Evolutionary conservation across 2,113 vertebrate genomes (phyloP).

Genomic region (Sturnus vulgaris): DNA sequence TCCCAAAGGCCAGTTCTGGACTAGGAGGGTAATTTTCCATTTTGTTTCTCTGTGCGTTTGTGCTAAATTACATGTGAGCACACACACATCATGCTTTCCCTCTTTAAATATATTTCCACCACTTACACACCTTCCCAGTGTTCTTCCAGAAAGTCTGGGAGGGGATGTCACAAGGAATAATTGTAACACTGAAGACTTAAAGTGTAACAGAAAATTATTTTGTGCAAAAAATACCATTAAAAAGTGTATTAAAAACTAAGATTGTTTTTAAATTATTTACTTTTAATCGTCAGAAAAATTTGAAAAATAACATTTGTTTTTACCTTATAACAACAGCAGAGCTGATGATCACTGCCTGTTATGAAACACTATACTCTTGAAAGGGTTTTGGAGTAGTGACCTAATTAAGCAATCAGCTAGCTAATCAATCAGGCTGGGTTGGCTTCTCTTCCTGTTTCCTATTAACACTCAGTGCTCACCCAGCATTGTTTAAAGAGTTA

Average conservation of each 20-base stretch:
- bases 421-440: not conserved
- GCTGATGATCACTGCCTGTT: not conserved
- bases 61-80: not conserved
- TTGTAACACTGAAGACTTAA: not conserved
- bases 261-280: not conserved
- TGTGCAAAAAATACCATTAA: not conserved
- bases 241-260: not conserved
- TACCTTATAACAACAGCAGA: not conserved
- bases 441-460: not conserved
- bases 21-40: not conserved
- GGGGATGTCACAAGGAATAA: not conserved
- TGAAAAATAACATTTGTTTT: not conserved
- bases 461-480: not conserved
- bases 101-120: not conserved
- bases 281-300: not conserved
- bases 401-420: not conserved
- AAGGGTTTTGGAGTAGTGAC: not conserved
- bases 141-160: not conserved
- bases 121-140: not conserved
- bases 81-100: not conserved
- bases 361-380: not conserved
- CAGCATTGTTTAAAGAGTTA: not conserved
- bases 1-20: not conserved
- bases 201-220: not conserved
- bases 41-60: not conserved